Conservation (phyloP, 2,113 vertebrate genomes). For the Oreocharis arfaki region DNA sequence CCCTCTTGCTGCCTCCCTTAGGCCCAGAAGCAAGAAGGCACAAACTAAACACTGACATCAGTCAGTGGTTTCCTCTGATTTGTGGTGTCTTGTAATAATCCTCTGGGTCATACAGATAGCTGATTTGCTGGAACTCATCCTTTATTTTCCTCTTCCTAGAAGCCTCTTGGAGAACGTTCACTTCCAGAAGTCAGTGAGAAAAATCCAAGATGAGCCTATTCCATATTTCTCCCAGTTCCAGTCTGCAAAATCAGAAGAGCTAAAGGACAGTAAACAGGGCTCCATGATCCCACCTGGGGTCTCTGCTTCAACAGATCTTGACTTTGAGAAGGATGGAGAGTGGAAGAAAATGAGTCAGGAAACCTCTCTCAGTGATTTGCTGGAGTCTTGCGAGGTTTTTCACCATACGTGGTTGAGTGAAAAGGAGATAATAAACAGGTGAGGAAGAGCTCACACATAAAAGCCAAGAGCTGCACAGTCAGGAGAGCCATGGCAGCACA, state of each 20-base stretch:
- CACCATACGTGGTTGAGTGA: conserved; percentile 2
- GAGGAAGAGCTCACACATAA: neutral
- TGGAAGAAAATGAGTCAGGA: neutral
- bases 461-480: neutral
- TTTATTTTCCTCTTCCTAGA: conserved; percentile 60
- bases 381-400: neutral
- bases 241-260: conserved; percentile 9
- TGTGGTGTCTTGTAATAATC: neutral
- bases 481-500: neutral
- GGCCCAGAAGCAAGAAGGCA: neutral
- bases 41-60: neutral
- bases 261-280: neutral
- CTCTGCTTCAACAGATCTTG: neutral
- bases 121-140: neutral
- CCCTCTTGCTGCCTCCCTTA: neutral
- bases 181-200: conserved; percentile 71
- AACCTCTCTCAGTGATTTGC: neutral
- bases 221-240: conserved; percentile 77
- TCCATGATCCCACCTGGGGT: neutral
- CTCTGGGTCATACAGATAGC: neutral
- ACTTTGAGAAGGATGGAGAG: neutral
- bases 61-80: neutral
- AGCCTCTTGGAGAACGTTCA: conserved; percentile 76
- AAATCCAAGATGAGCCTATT: conserved; percentile 61
- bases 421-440: conserved; percentile 71